phyloP scores from a whole-genome alignment of 2,888 invertebrate species.

The Cephus spinipes region DNA sequence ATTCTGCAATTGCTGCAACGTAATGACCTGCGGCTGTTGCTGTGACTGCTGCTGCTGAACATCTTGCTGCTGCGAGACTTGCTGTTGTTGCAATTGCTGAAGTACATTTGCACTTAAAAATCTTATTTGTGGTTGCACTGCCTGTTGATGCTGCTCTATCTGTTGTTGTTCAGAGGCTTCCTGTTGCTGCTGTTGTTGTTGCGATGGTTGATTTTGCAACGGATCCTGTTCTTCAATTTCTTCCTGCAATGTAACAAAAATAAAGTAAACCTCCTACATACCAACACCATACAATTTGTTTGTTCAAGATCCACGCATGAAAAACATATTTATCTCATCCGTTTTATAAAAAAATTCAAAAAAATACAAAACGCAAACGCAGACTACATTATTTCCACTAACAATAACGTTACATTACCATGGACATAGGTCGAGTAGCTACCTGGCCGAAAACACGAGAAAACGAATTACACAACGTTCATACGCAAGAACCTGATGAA shows the following conservation, averaged over 20 bases:
- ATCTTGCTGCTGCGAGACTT: slow-evolving; percentile 57
- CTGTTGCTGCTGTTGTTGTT: slow-evolving; percentile 33
- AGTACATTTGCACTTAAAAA: slow-evolving; percentile 60
- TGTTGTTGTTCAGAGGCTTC: slow-evolving; percentile 34
- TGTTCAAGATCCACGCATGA: background rate
- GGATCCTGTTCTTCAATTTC: slow-evolving; percentile 60
- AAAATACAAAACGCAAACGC: background rate
- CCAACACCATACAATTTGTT: too few species aligned
- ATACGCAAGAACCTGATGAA: background rate
- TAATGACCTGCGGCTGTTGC: slow-evolving; percentile 66
- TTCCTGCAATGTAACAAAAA: slow-evolving; percentile 41
- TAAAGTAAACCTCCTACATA: background rate
- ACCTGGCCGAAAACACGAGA: background rate
- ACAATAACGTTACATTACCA: background rate
- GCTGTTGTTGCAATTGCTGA: slow-evolving; percentile 62
- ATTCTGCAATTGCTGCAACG: slow-evolving; percentile 68
- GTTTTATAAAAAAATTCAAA: background rate
- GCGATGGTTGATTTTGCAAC: slow-evolving; percentile 41
- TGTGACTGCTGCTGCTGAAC: slow-evolving; percentile 65
- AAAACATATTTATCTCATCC: background rate
- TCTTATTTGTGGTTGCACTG: slow-evolving; percentile 57
- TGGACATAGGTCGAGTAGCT: background rate
- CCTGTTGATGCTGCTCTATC: slow-evolving; percentile 45
- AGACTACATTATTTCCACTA: background rate
- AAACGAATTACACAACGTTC: background rate